Conservation (phyloP, 2,113 vertebrate species). For the Tretioscincus oriximinensis region DNA sequence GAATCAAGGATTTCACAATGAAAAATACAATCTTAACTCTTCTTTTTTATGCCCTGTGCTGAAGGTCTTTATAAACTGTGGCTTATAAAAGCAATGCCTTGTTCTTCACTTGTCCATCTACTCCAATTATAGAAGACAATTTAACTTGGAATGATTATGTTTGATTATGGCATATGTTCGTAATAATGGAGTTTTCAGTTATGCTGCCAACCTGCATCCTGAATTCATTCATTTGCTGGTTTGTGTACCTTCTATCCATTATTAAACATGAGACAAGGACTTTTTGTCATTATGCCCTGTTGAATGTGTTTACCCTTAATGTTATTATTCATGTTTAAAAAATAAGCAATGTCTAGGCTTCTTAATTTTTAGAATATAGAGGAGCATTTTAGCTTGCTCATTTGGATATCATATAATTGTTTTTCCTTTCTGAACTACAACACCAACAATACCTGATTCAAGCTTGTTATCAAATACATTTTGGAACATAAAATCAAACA, state of each 20-base stretch:
- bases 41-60: slow-evolving; percentile 1
- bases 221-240: not conserved
- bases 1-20: not conserved
- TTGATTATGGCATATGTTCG: not conserved
- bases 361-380: slow-evolving; percentile 2
- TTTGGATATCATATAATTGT: too few species aligned
- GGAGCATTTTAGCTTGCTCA: slow-evolving; percentile 4
- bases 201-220: not conserved
- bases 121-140: not conserved
- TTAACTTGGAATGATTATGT: not conserved
- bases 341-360: slow-evolving; percentile 6
- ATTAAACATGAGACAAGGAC: slow-evolving; percentile 1
- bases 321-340: not conserved
- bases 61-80: not conserved
- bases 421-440: not conserved
- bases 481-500: not conserved
- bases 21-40: not conserved
- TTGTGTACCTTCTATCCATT: not conserved
- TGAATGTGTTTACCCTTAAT: slow-evolving; percentile 5
- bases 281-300: not conserved
- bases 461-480: not conserved
- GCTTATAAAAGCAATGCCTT: not conserved
- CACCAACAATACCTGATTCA: not conserved
- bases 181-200: not conserved
- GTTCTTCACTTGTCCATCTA: not conserved